Conservation (phyloP, 1,140 invertebrate genomes). For the Magallana angulata region DNA sequence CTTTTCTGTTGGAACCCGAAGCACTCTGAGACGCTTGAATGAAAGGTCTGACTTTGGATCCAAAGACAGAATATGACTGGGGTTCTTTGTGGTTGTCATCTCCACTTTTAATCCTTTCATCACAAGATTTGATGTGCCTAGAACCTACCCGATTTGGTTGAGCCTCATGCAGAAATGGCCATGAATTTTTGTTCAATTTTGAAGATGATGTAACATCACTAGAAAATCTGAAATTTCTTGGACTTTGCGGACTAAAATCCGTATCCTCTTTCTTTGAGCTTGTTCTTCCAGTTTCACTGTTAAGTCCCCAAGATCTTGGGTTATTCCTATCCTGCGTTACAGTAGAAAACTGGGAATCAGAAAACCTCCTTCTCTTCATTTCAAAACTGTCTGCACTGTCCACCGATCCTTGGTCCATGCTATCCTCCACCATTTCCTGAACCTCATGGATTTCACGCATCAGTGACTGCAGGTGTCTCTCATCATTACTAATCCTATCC, state of each 20-base stretch:
- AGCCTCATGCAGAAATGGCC: neutral
- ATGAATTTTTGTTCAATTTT: neutral
- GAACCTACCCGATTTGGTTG: neutral
- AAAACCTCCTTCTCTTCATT: neutral
- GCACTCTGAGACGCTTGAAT: neutral
- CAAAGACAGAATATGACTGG: neutral
- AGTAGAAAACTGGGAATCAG: neutral
- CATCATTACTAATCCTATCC: neutral
- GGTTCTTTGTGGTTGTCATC: neutral
- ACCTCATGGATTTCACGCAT: neutral
- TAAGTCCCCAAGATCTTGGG: neutral
- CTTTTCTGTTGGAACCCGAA: neutral
- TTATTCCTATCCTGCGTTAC: neutral
- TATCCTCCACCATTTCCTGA: slow-evolving; percentile 2
- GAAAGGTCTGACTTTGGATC: neutral
- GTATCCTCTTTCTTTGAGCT: neutral
- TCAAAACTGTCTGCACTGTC: neutral
- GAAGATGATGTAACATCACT: neutral
- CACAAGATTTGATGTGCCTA: neutral
- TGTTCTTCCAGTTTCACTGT: neutral
- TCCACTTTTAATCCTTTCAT: neutral
- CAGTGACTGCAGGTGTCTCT: neutral
- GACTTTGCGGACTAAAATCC: neutral
- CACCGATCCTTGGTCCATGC: neutral
- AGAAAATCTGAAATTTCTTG: neutral